phyloP scores from a whole-genome alignment of 1,140 invertebrate genomes.

The Brachionus plicatilis region DNA sequence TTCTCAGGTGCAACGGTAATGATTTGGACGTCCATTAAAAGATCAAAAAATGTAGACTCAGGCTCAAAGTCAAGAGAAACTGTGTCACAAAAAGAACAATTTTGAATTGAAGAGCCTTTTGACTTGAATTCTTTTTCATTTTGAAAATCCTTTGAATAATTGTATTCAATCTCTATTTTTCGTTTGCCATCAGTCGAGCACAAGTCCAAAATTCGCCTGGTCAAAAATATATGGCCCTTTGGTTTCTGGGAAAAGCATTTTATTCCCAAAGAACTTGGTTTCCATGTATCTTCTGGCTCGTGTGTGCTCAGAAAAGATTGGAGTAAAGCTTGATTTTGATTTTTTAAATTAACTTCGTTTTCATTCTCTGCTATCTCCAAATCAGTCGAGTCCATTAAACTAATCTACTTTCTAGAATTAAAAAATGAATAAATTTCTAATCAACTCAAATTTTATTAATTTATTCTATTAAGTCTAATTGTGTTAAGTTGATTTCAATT shows the following conservation, averaged over 20 bases:
- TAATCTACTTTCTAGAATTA: neutral
- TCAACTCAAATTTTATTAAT: neutral
- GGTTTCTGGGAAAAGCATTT: neutral
- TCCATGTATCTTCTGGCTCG: neutral
- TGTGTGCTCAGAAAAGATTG: neutral
- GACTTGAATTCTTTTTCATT: neutral
- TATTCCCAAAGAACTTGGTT: neutral
- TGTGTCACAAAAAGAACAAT: conserved; percentile 34
- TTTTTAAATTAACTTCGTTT: neutral
- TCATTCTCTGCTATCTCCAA: neutral
- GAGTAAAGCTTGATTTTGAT: neutral
- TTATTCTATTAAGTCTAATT: no score
- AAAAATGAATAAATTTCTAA: neutral
- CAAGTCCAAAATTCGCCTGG: neutral
- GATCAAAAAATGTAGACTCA: conserved; percentile 19
- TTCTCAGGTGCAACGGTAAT: neutral
- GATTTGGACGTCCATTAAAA: conserved; percentile 38
- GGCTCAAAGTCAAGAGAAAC: conserved; percentile 24
- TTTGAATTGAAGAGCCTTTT: conserved; percentile 8
- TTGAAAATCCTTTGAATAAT: conserved; percentile 1
- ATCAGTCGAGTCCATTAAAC: neutral
- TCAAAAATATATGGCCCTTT: neutral
- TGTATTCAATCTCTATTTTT: conserved; percentile 11
- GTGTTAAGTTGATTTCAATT: no score
- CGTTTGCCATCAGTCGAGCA: conserved; percentile 25